phyloP scores from a whole-genome alignment of 2,113 vertebrate genomes.

The Platichthys stellatus region DNA sequence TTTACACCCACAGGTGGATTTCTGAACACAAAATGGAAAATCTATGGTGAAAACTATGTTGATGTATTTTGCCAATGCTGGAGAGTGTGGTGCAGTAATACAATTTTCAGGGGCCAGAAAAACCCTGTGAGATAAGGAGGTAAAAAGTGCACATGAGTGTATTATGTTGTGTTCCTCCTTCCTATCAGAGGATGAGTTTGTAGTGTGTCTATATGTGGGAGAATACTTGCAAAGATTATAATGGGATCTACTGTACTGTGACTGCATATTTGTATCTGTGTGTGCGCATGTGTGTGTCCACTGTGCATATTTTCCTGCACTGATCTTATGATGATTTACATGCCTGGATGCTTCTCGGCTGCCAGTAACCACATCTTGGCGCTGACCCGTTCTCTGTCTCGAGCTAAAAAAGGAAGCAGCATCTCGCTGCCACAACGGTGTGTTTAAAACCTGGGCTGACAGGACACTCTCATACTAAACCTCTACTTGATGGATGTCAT shows the following conservation, averaged over 20 bases:
- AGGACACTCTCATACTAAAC: conserved; percentile 53
- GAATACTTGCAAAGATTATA: conserved; percentile 29
- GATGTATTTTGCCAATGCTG: no score
- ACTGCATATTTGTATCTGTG: conserved; percentile 28
- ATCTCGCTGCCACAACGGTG: conserved; percentile 35
- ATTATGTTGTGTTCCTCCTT: not conserved
- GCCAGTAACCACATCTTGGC: conserved; percentile 51
- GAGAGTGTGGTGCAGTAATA: not conserved
- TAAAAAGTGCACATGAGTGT: not conserved
- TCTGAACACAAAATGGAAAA: no score
- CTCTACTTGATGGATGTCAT: conserved; percentile 52
- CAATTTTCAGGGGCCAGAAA: not conserved
- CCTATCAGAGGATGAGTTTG: conserved; percentile 22
- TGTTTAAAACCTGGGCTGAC: conserved; percentile 65
- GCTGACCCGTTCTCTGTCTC: conserved; percentile 60
- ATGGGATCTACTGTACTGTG: conserved; percentile 43
- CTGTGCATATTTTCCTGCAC: conserved; percentile 27
- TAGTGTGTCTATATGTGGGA: conserved; percentile 9
- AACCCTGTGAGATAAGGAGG: not conserved
- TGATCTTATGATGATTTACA: conserved; percentile 54
- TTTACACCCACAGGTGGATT: no score
- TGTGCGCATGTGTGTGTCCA: conserved; percentile 21
- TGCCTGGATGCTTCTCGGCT: conserved; percentile 61
- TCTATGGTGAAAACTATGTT: no score
- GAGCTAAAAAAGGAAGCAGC: conserved; percentile 73